Percentiles rank a stretch among this genome's conserved stretches.
Conservation (phyloP, 2,113 vertebrate genomes). For the Forbesichthys agassizii region DNA sequence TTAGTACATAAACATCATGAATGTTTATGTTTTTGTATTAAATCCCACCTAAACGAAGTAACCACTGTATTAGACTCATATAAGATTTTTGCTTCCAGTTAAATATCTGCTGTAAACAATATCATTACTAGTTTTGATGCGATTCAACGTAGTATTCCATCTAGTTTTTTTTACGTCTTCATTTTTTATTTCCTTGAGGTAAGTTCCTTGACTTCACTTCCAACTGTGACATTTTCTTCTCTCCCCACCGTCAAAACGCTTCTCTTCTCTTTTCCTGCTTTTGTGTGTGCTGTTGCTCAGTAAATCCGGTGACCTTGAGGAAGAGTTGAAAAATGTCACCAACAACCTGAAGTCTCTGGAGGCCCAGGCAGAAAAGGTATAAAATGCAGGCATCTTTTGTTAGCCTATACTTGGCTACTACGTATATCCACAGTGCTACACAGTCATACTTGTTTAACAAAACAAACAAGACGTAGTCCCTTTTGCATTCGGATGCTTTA, state of each 20-base stretch:
- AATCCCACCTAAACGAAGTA: too few species aligned
- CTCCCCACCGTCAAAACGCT: conserved; percentile 62
- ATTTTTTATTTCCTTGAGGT: conserved; percentile 7
- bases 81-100: background rate
- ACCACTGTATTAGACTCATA: too few species aligned
- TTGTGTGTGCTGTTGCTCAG: conserved; percentile 71
- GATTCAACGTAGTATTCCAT: too few species aligned
- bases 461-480: too few species aligned
- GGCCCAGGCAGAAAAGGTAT: conserved; percentile 97
- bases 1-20: too few species aligned
- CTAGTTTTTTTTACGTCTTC: too few species aligned
- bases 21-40: background rate
- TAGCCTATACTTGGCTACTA: background rate
- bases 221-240: conserved; percentile 39
- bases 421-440: too few species aligned
- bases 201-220: conserved; percentile 29
- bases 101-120: background rate
- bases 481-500: too few species aligned
- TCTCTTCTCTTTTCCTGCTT: conserved; percentile 50
- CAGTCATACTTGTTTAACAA: too few species aligned
- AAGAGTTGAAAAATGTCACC: conserved; percentile 99
- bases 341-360: conserved; percentile 99
- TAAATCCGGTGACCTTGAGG: conserved; percentile 99
- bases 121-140: too few species aligned
- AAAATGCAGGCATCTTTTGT: conserved; percentile 5